Evolutionary conservation across 2,888 invertebrate genomes (phyloP), one percentile per base, ranked within the genome.

Genomic region (Orthosia gracilis): DNA sequence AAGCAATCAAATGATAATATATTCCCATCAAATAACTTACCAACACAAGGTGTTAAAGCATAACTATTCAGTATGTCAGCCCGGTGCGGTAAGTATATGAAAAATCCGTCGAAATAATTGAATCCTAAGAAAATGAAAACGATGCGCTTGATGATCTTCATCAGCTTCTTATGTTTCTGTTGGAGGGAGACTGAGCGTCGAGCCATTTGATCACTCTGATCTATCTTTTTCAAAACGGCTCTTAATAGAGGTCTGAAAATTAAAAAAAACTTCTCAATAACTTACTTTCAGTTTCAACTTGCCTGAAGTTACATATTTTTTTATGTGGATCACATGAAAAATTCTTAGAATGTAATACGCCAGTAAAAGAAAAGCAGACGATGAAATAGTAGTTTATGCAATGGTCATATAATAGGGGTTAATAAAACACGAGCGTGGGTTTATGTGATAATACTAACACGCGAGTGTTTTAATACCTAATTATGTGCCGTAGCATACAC

Each of bases 11-110:
- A 49, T 31, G 0, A 7, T 31, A 31, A 18, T 40, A 26, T 40
- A 40, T 0, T 26, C 0, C 12, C 58, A 40, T 47, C 12, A 31
- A 50, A 31, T 18, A 45, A 78, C 93, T 92, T 90, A 95, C 95
- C 95, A 69, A 93, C 92, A 78, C 95, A 96, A 49, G 91, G 93
- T 0, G 91, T 89, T 92, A 94, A 93, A 4, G 91, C 88, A 77
- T 89, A 94, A 72, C 89, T 89, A 73, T 92, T 90, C 2, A 62
- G 54, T 3, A 93, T 79, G 69, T 93, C 83, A 2, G 83, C 70
- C 3, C 95, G 89, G 65, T 91, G 83, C 3, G 95, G 95, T 21
- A 94, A 58, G 66, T 95, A 95, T 17, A 93, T 88, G 0, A 90
- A 80, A 0, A 82, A 18, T 0, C 85, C 92, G 63, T 93, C 89